Conservation (phyloP, 1,140 invertebrate genomes). For the Pachyrhynchus sulphureomaculatus region DNA sequence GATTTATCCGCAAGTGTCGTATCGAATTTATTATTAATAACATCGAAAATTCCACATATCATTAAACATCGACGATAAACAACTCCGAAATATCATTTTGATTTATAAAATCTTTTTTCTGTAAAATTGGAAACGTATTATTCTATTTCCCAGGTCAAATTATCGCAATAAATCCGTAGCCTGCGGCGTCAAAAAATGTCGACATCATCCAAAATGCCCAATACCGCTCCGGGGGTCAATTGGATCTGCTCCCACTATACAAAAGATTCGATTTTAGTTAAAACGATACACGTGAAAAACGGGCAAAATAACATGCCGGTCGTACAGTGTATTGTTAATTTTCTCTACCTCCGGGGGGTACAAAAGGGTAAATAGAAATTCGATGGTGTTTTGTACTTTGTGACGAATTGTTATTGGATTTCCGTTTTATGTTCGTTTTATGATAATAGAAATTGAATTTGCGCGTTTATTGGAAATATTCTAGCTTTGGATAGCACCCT, state of each 20-base stretch:
- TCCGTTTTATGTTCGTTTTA: background rate
- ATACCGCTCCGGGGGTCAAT: constrained; percentile 10
- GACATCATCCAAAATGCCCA: constrained; percentile 11
- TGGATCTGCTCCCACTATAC: constrained; percentile 11
- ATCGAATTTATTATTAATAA: too few relatives aligned
- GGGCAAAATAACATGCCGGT: constrained; percentile 14
- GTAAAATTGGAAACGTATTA: background rate
- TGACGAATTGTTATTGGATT: constrained; percentile 30
- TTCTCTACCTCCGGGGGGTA: constrained; percentile 2
- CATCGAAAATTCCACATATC: too few relatives aligned
- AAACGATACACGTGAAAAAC: constrained; percentile 15
- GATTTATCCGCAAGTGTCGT: too few relatives aligned
- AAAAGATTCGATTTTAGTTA: constrained; percentile 25
- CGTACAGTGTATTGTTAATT: constrained; percentile 19
- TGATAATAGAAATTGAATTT: background rate
- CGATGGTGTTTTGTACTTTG: constrained; percentile 27
- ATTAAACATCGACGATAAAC: too few relatives aligned
- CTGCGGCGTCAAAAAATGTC: constrained; percentile 8
- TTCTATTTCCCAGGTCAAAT: constrained; percentile 20
- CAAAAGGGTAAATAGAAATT: constrained; percentile 11
- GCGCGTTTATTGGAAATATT: background rate
- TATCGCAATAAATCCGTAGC: constrained; percentile 19
- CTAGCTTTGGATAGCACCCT: too few relatives aligned
- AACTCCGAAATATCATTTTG: too few relatives aligned
- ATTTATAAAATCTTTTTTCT: too few relatives aligned